phyloP scores from a whole-genome alignment of 2,797 vertebrate species.

The Gymnothorax javanicus region DNA sequence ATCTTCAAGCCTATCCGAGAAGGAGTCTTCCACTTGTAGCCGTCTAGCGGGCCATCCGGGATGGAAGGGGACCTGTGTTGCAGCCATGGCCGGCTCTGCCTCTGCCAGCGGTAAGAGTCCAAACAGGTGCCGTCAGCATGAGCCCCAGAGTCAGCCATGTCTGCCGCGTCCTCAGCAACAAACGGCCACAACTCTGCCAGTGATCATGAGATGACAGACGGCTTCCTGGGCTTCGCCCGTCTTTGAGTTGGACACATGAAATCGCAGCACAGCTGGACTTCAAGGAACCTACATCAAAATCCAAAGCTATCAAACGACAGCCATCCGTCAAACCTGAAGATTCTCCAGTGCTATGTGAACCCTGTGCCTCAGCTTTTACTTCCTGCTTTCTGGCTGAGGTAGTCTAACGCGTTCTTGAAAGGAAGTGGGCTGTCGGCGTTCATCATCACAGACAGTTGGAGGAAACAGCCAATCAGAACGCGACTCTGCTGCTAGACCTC shows the following conservation, averaged over 20 bases:
- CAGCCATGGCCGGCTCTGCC: conserved; percentile 46
- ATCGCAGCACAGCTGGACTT: background rate
- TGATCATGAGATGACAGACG: background rate
- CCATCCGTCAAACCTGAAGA: background rate
- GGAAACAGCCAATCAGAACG: conserved; percentile 59
- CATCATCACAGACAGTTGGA: conserved; percentile 6
- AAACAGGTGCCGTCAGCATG: conserved; percentile 18
- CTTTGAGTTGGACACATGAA: background rate
- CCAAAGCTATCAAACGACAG: background rate
- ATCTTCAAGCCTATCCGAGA: conserved; percentile 6
- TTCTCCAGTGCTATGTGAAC: conserved; percentile 3
- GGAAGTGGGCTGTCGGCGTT: conserved; percentile 59
- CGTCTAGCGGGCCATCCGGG: conserved; percentile 50
- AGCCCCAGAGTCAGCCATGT: conserved; percentile 15
- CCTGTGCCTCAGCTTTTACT: conserved; percentile 38
- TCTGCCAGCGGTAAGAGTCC: conserved; percentile 39
- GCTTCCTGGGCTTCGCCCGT: background rate
- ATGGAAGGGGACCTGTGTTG: conserved; percentile 21
- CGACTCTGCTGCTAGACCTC: conserved; percentile 30
- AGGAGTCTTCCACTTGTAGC: conserved; percentile 50
- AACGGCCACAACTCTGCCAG: background rate
- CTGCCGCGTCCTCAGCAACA: conserved; percentile 11
- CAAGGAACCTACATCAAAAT: background rate
- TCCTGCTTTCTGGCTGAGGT: conserved; percentile 44
- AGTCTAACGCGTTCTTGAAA: conserved; percentile 57